Base-by-base conservation (phyloP, 1,140 invertebrate genomes). In the Lucilia cuprina region DNA sequence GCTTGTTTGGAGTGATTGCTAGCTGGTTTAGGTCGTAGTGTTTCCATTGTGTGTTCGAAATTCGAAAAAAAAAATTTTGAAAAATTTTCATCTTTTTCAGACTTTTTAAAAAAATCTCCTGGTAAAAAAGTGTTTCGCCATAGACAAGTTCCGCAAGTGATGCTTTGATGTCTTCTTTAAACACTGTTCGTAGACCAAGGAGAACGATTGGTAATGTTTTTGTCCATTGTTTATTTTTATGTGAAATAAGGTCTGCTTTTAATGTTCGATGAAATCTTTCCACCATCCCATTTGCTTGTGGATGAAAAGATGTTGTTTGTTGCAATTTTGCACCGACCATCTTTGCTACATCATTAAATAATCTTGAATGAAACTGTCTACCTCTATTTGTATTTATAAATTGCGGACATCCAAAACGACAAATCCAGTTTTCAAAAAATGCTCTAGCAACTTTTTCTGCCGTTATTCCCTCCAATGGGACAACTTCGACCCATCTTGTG, bases 401-500 rank as follows among this genome's bases (percentile, higher is more conserved):
- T 19, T 78, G 30, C 4, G 88, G 88, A 12, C 84, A 74, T 10
- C 87, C 87, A 84, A 84, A 87, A 17, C 85, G 83, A 30, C 85
- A 75, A 70, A 89, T 83, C 86, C 87, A 91, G 3, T 90, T 86
- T 30, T 60, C 77, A 35, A 89, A 84, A 83, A 92, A 85, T 13
- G 88, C 86, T 14, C 75, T 70, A 9, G 85, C 85, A 14, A 89
- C 86, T 14, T 87, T 87, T 34, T 87, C 85, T 41, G 88, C 87
- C 21, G 87, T 77, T 13, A 88, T 88, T 83, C 91, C 87, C 30
- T 80, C 19, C 2, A 91, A 84, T 3, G 92, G 89, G 30, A 88
- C 77, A 9, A 86, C 88, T 87, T 92, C 90, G 0, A 87, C 90
- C 90, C 91, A 93, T n/a, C 88, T 55, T n/a, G 90, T 41, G 35